Evolutionary conservation across 2,888 invertebrate genomes (phyloP).

Genomic region (Cryptocephalus primarius): DNA sequence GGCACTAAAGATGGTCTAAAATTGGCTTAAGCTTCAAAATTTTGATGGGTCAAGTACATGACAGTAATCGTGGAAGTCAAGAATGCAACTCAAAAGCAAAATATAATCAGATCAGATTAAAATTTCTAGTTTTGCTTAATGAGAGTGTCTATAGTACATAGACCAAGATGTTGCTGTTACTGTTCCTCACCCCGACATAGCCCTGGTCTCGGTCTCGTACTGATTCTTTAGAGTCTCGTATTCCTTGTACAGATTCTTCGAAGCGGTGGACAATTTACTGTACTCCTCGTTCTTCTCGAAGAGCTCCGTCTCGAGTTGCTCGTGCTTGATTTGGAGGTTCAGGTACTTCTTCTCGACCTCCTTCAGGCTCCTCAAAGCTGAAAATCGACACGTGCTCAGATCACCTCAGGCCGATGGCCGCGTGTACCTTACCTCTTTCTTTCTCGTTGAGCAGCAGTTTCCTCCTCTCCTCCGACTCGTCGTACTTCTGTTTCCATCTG

Average conservation of each 20-base stretch:
- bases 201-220: conserved; percentile 61
- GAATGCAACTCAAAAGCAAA: too few species aligned
- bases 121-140: too few species aligned
- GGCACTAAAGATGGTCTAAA: too few species aligned
- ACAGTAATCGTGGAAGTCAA: too few species aligned
- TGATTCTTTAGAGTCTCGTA: conserved; percentile 64
- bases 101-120: too few species aligned
- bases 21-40: too few species aligned
- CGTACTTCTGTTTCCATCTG: conserved; percentile 59
- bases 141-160: too few species aligned
- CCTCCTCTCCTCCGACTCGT: conserved; percentile 58
- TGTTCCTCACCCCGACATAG: conserved; percentile 53
- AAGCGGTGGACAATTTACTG: conserved; percentile 48
- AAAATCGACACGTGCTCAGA: conserved; percentile 47
- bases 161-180: too few species aligned
- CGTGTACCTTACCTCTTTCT: conserved; percentile 56
- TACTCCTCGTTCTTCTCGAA: conserved; percentile 53
- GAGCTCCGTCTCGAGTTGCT: conserved; percentile 47
- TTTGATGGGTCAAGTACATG: too few species aligned
- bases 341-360: conserved; percentile 52
- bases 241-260: conserved; percentile 61
- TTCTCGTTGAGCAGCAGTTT: conserved; percentile 55
- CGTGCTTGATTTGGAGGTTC: conserved; percentile 48
- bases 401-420: conserved; percentile 49
- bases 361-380: conserved; percentile 49